A percentile compares a stretch with the other conserved stretches of the same genome.
These are phyloP conservation scores for Aselliscus stoliczkanus DNA, from an alignment of 2,797 vertebrate species.

Conservation along the genomic window DNA sequence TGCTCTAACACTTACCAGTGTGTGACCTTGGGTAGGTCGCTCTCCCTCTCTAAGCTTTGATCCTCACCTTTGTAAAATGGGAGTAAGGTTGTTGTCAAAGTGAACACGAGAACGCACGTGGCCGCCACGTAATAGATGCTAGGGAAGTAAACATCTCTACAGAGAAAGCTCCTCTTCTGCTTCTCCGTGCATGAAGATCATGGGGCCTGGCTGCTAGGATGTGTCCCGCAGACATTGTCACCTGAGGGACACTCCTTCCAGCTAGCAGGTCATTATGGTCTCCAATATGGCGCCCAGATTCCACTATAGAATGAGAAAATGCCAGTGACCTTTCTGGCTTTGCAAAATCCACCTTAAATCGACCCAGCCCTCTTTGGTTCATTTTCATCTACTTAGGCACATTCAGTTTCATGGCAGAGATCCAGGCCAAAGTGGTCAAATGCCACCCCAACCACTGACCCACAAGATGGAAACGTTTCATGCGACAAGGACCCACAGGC, in stretches of 20 bases:
- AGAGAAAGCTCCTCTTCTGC: neutral
- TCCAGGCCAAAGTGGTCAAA: neutral
- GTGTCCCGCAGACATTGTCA: neutral
- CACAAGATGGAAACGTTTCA: fast-evolving
- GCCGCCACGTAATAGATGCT: neutral
- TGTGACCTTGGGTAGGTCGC: neutral
- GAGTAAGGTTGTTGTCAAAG: neutral
- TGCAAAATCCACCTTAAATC: neutral
- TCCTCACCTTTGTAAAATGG: neutral
- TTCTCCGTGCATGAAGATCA: fast-evolving
- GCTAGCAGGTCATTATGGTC: neutral
- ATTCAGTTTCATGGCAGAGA: neutral
- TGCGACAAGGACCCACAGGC: fast-evolving
- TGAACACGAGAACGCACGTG: neutral
- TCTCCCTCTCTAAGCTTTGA: neutral
- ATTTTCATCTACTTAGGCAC: neutral
- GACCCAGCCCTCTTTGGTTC: neutral
- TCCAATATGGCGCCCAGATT: neutral
- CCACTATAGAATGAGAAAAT: neutral
- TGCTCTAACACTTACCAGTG: neutral
- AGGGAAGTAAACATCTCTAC: neutral
- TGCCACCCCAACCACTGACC: neutral
- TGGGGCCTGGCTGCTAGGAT: neutral
- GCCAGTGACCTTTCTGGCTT: neutral
- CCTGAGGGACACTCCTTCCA: neutral